These are phyloP conservation scores for Halcyon badia DNA, from an alignment of 2,797 vertebrate species.

Conservation along the genomic window DNA sequence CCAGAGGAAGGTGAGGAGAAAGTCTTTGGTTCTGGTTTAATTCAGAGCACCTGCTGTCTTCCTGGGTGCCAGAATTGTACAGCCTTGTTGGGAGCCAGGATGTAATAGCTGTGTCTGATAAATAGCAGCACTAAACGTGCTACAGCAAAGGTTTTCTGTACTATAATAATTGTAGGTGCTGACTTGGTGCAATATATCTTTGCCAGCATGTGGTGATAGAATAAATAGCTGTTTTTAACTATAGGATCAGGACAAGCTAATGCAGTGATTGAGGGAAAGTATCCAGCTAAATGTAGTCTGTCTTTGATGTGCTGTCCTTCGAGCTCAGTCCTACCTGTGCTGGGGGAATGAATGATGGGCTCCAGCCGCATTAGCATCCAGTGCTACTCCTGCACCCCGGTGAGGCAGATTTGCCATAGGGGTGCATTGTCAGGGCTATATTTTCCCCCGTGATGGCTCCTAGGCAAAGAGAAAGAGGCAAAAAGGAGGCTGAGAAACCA, in stretches of 20 bases:
- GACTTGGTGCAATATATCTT: conserved; percentile 74
- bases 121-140: conserved; percentile 72
- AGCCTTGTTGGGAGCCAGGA: conserved; percentile 66
- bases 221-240: conserved; percentile 73
- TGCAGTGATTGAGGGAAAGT: conserved; percentile 57
- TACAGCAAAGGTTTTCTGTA: conserved; percentile 75
- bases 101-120: conserved; percentile 76
- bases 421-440: background rate
- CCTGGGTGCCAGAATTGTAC: conserved; percentile 53
- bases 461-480: background rate
- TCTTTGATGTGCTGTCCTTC: background rate
- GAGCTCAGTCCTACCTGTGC: background rate
- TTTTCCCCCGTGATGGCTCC: fast-evolving
- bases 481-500: background rate
- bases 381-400: fast-evolving
- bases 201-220: conserved; percentile 36
- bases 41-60: conserved; percentile 65
- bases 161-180: conserved; percentile 77
- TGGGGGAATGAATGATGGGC: background rate
- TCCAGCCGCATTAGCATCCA: fast-evolving
- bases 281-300: conserved; percentile 36
- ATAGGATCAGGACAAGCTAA: conserved; percentile 60
- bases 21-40: conserved; percentile 47
- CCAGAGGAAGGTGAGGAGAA: conserved; percentile 15
- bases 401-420: background rate